Conservation (phyloP, 2,888 invertebrate genomes). For the Hyles lineata region DNA sequence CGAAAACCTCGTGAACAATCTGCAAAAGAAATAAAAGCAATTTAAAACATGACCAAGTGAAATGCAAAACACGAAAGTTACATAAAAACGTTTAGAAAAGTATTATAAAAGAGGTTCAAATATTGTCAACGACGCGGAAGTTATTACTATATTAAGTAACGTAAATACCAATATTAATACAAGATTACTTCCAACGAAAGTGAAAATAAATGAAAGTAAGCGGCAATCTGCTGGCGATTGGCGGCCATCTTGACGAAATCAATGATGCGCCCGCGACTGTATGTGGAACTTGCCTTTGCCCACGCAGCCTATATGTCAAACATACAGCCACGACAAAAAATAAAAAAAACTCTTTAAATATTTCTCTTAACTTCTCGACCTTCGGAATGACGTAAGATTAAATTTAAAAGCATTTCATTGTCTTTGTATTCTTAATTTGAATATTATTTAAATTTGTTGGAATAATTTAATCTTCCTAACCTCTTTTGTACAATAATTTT, state of each 20-base stretch:
- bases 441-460: background rate
- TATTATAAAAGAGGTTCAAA: slow-evolving; percentile 26
- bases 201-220: slow-evolving; percentile 77
- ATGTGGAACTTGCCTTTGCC: slow-evolving; percentile 53
- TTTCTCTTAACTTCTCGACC: background rate
- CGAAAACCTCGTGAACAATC: slow-evolving; percentile 48
- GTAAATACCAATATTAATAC: slow-evolving; percentile 55
- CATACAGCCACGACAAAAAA: slow-evolving; percentile 37
- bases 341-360: slow-evolving; percentile 25
- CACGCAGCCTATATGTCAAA: slow-evolving; percentile 43
- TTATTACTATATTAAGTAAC: slow-evolving; percentile 37
- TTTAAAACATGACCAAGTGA: slow-evolving; percentile 24
- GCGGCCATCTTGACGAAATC: slow-evolving; percentile 64
- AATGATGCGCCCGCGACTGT: slow-evolving; percentile 48
- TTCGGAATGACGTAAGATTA: background rate
- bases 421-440: background rate
- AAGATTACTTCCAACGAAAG: slow-evolving; percentile 73
- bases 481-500: too few species aligned
- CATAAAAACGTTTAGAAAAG: background rate
- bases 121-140: slow-evolving; percentile 56
- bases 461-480: too few species aligned
- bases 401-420: background rate
- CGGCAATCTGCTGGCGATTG: slow-evolving; percentile 59
- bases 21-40: slow-evolving; percentile 52
- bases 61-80: background rate